Conservation (phyloP, 2,797 vertebrate species). For the Dromococcyx pavoninus region DNA sequence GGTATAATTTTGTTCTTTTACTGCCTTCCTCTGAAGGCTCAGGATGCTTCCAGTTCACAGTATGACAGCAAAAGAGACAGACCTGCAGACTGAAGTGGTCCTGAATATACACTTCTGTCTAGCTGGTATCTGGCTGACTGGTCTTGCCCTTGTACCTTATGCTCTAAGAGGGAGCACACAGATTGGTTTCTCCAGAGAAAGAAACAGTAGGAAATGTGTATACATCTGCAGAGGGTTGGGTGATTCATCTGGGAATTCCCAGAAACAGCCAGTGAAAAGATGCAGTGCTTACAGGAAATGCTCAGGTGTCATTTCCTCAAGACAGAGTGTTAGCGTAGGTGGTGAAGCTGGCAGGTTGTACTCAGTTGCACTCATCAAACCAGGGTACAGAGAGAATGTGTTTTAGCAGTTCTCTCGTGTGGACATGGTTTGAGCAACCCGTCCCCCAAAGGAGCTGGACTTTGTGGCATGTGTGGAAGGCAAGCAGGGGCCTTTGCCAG, state of each 20-base stretch:
- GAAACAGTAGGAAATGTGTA: not conserved
- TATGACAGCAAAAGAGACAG: not conserved
- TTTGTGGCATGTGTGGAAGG: not conserved
- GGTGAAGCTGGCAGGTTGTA: not conserved
- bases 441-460: not conserved
- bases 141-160: not conserved
- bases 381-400: not conserved
- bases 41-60: not conserved
- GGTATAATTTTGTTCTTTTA: not conserved
- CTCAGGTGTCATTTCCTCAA: slow-evolving; percentile 33
- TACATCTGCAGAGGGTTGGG: not conserved
- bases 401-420: not conserved
- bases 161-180: not conserved
- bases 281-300: not conserved
- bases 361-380: not conserved
- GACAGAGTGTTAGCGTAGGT: fast-evolving
- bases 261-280: slow-evolving; percentile 10
- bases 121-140: not conserved
- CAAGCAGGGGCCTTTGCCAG: not conserved
- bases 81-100: not conserved
- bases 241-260: slow-evolving; percentile 40
- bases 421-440: not conserved
- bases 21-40: not conserved
- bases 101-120: not conserved
- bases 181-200: not conserved